Conservation (phyloP, 2,888 invertebrate species). For the Chloromyia formosa region DNA sequence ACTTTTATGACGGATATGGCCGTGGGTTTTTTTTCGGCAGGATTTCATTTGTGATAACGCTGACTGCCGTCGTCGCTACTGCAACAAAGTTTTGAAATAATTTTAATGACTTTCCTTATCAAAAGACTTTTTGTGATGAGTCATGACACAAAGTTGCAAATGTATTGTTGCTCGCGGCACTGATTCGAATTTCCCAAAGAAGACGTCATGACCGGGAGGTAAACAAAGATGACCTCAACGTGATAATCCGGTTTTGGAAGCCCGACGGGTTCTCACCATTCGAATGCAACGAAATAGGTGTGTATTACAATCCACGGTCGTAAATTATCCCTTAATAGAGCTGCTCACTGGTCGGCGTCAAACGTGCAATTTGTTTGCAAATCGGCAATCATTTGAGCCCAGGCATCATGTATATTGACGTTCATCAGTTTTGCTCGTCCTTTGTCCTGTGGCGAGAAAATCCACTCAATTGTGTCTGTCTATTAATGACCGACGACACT, state of each 20-base stretch:
- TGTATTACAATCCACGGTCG: constrained; percentile 16
- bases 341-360: constrained; percentile 44
- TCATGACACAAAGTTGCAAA: constrained; percentile 28
- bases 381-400: constrained; percentile 44
- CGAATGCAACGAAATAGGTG: neutral
- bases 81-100: constrained; percentile 45
- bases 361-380: constrained; percentile 49
- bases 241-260: constrained; percentile 24
- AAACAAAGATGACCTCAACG: constrained; percentile 29
- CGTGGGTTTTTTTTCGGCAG: constrained; percentile 27
- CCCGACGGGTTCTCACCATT: constrained; percentile 33
- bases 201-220: constrained; percentile 13
- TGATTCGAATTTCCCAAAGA: constrained; percentile 35
- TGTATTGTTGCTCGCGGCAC: constrained; percentile 25
- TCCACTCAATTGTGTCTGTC: constrained; percentile 30
- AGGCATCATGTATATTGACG: constrained; percentile 36
- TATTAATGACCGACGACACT: constrained; percentile 8
- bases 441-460: constrained; percentile 27
- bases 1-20: constrained; percentile 28
- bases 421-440: constrained; percentile 35
- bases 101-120: constrained; percentile 46
- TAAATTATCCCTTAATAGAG: constrained; percentile 47
- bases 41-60: constrained; percentile 17
- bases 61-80: constrained; percentile 14
- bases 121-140: constrained; percentile 37